Conservation (phyloP, 2,888 invertebrate genomes). For the Rhorus exstirpatorius region DNA sequence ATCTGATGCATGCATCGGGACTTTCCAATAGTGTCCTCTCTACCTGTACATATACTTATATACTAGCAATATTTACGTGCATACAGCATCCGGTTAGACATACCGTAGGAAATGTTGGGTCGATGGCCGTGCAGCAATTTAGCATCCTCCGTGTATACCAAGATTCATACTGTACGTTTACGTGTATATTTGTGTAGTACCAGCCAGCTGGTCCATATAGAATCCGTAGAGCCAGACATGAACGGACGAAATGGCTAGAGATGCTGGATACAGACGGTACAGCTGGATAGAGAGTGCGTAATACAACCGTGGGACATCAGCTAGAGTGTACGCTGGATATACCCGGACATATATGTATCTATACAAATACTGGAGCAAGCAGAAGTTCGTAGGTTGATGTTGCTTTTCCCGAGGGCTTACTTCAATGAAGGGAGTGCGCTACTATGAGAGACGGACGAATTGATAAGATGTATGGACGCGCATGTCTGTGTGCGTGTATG, state of each 20-base stretch:
- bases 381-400: conserved; percentile 58
- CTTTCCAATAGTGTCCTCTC: conserved; percentile 12
- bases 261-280: conserved; percentile 25
- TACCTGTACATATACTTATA: background rate
- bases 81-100: conserved; percentile 16
- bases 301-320: conserved; percentile 29
- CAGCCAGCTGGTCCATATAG: conserved; percentile 56
- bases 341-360: conserved; percentile 21
- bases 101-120: conserved; percentile 27
- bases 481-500: conserved; percentile 7
- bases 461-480: conserved; percentile 20
- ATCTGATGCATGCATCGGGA: conserved; percentile 5
- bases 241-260: conserved; percentile 42
- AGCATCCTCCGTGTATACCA: conserved; percentile 51
- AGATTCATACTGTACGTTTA: conserved; percentile 21
- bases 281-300: conserved; percentile 47
- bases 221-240: conserved; percentile 40
- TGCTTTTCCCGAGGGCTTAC: conserved; percentile 59
- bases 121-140: conserved; percentile 47
- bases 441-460: conserved; percentile 4
- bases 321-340: conserved; percentile 18
- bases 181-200: conserved; percentile 27
- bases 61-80: background rate
- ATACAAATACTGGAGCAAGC: conserved; percentile 28
- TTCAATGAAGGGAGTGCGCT: conserved; percentile 32